These are phyloP conservation scores for Neoaliturus tenellus DNA, from an alignment of 2,888 invertebrate genomes.

Conservation along the genomic window DNA sequence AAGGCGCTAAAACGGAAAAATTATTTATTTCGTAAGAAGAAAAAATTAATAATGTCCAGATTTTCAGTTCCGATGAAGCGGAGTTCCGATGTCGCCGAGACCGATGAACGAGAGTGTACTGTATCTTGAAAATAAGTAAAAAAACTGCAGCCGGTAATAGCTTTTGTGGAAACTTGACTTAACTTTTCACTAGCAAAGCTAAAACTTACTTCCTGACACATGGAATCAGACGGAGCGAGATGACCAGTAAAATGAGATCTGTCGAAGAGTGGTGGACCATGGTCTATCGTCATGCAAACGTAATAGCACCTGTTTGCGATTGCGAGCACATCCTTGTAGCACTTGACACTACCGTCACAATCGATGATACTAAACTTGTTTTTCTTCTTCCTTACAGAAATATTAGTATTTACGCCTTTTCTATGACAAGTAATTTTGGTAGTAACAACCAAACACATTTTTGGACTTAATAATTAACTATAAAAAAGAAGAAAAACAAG, in stretches of 20 bases:
- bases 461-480: neutral
- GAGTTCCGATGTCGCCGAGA: too few species aligned
- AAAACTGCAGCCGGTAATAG: neutral
- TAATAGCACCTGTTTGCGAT: too few species aligned
- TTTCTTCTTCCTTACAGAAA: neutral
- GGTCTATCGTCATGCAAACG: neutral
- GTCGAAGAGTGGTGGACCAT: neutral
- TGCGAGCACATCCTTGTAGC: neutral
- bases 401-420: neutral
- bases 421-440: neutral
- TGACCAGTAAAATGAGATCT: conserved; percentile 13
- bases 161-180: neutral
- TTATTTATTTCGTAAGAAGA: too few species aligned
- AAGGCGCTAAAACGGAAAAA: too few species aligned
- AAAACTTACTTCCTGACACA: conserved; percentile 3
- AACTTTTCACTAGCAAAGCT: neutral
- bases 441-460: neutral
- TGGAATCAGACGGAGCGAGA: neutral
- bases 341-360: conserved; percentile 20
- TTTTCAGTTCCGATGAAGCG: too few species aligned
- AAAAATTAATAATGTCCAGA: too few species aligned
- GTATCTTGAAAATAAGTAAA: too few species aligned
- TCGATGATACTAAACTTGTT: neutral
- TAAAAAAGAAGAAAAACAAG: neutral
- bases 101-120: too few species aligned